Evolutionary conservation across 2,888 invertebrate species (phyloP).

Genomic region (Cylloceria caligata): DNA sequence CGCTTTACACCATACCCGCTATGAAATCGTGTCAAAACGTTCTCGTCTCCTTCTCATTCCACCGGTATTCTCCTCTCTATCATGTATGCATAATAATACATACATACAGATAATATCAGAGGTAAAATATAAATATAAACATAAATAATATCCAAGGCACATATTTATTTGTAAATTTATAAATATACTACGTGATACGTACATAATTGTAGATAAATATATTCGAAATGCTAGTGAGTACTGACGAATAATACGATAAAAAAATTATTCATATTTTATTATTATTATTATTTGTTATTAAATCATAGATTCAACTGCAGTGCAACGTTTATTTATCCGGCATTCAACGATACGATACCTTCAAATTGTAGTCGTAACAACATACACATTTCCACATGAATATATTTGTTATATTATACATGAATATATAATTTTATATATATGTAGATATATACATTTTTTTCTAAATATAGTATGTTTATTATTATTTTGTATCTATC

Average conservation of each 20-base stretch:
- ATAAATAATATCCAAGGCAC: slow-evolving; percentile 31
- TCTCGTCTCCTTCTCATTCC: slow-evolving; percentile 58
- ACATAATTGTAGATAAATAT: background rate
- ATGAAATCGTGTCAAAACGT: slow-evolving; percentile 71
- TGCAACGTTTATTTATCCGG: background rate
- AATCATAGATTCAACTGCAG: no score
- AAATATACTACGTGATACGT: background rate
- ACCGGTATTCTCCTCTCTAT: slow-evolving; percentile 23
- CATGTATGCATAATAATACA: slow-evolving; percentile 39
- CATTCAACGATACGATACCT: background rate
- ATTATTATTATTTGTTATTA: no score
- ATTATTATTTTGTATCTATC: background rate
- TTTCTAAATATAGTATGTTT: no score
- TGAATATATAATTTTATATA: background rate
- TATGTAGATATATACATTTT: no score
- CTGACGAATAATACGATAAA: background rate
- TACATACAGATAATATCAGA: slow-evolving; percentile 38
- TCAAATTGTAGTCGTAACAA: background rate
- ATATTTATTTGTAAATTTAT: slow-evolving; percentile 8
- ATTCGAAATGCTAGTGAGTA: background rate
- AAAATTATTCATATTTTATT: no score
- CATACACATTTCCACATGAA: no score
- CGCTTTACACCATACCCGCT: slow-evolving; percentile 43
- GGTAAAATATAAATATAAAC: slow-evolving; percentile 50
- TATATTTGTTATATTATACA: no score